Evolutionary conservation across 2,113 vertebrate species (phyloP), one percentile per base, ranked within the genome.

Genomic region (Asarcornis scutulata): DNA sequence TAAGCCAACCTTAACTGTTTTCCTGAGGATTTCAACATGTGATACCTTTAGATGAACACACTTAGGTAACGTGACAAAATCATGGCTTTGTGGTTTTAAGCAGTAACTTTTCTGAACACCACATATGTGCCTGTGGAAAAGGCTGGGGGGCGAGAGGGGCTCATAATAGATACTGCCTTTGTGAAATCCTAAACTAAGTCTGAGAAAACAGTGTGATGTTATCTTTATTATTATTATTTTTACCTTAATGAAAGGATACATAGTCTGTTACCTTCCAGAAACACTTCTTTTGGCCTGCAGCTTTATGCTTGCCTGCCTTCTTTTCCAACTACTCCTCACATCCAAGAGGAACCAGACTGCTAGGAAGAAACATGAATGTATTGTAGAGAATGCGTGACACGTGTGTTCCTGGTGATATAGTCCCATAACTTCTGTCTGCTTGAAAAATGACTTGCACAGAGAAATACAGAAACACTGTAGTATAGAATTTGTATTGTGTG

Each of bases 1-100:
- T 48, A 87, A 92, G 48, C 58, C 67, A 87, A 92, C 58, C 74
- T 96, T 77, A 95, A 2, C 75, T 95, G 77, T 91, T 89, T 85
- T 89, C 21, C 44, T 73, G 21, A 85, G 79, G 50, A 40, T 72
- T 88, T 91, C 59, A 93, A 59, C 60, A 29, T 2, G 12, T 6
- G 8, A 67, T 62, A 86, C 79, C 55, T 83, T 89, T 46, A 79
- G 62, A 73, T 52, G 48, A 95, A 82, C 31, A 31, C 91, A 91
- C 89, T 96, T 79, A 79, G 59, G 66, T 87, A 91, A 83, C 67
- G 73, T 84, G 75, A 95, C 82, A 95, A 91, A 92, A 91, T 73
- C 89, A 73, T 84, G 67, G 94, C 81, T 81, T 94, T 55, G 84
- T 0, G 0, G 17, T 82, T 95, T 95, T 87, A 92, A 55, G 29